phyloP scores from a whole-genome alignment of 2,113 vertebrate genomes.

The Atherinomorus stipes region DNA sequence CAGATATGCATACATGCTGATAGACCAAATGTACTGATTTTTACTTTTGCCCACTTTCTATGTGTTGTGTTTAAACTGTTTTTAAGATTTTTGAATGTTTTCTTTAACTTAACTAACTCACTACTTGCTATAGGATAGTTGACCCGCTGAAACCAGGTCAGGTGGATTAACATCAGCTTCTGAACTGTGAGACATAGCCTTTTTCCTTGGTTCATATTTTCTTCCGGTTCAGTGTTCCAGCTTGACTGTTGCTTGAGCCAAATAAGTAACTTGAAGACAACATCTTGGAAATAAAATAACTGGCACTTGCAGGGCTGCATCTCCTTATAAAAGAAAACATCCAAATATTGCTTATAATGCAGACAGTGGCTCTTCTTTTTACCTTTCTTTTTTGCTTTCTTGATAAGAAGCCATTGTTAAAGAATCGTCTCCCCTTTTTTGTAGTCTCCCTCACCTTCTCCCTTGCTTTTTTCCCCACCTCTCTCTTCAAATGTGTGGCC shows the following conservation, averaged over 20 bases:
- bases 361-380: background rate
- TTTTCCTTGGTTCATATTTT: too few species aligned
- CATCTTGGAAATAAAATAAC: too few species aligned
- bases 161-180: background rate
- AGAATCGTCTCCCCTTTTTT: conserved; percentile 8
- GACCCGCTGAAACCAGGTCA: background rate
- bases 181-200: too few species aligned
- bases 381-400: too few species aligned
- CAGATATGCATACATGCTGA: conserved; percentile 49
- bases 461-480: conserved; percentile 1
- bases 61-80: too few species aligned
- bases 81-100: too few species aligned
- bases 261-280: too few species aligned
- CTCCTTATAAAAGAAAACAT: background rate
- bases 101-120: background rate
- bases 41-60: background rate
- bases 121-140: background rate
- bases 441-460: background rate
- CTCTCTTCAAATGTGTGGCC: conserved; percentile 40
- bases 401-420: background rate
- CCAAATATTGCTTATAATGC: background rate
- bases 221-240: too few species aligned
- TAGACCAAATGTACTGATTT: conserved; percentile 11
- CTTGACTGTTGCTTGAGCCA: too few species aligned
- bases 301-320: too few species aligned